A percentile compares a stretch with the other conserved stretches of the same genome.
These are phyloP conservation scores for Danionella cerebrum DNA, from an alignment of 2,113 vertebrate species.

Conservation along the genomic window DNA sequence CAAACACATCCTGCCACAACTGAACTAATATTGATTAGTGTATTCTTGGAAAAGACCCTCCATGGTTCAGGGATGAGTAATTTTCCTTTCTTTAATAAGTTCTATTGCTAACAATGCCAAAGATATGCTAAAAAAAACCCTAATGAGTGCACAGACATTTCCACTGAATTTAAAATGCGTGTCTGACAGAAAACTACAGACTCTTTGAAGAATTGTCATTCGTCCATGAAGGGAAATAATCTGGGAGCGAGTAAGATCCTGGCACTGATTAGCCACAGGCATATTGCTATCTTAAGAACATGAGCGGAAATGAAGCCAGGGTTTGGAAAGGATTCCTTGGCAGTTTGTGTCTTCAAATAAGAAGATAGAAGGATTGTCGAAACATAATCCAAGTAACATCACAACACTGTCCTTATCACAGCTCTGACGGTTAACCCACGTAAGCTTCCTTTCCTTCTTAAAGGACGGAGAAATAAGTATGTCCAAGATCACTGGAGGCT, in stretches of 20 bases:
- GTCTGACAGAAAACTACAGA: not conserved
- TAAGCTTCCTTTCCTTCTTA: conserved; percentile 12
- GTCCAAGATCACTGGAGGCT: conserved; percentile 6
- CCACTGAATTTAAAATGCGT: not conserved
- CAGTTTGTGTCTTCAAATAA: conserved; percentile 1
- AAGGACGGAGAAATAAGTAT: not conserved
- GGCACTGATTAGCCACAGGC: conserved; percentile 32
- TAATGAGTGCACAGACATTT: not conserved
- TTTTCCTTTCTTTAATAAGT: not conserved
- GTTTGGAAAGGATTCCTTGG: not conserved
- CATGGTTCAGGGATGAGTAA: too few relatives aligned
- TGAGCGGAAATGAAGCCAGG: not conserved
- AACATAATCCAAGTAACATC: conserved; percentile 11
- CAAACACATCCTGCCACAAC: too few relatives aligned
- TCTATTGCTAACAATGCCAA: not conserved
- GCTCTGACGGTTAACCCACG: not conserved
- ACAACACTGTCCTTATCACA: conserved; percentile 4
- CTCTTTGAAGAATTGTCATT: conserved; percentile 53
- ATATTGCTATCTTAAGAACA: not conserved
- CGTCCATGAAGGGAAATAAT: conserved; percentile 49
- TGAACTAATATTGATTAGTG: too few relatives aligned
- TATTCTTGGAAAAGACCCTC: too few relatives aligned
- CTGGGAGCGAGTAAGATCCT: conserved; percentile 39
- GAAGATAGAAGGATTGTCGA: conserved; percentile 11
- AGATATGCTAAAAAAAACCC: too few relatives aligned